These are phyloP conservation scores for Tylochromis polylepis DNA, from an alignment of 2,113 vertebrate genomes.

Conservation along the genomic window DNA sequence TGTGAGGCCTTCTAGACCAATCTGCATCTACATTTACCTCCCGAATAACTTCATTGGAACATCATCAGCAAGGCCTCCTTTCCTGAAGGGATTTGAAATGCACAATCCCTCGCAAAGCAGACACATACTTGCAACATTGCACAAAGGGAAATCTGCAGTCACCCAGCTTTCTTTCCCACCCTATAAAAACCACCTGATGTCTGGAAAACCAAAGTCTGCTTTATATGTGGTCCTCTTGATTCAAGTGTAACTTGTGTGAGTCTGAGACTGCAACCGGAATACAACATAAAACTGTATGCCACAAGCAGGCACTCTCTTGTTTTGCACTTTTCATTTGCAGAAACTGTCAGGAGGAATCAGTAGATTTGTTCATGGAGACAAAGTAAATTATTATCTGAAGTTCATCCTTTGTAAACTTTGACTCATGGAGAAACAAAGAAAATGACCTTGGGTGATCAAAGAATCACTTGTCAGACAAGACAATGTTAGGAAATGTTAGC, in stretches of 20 bases:
- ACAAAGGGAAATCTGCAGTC: slow-evolving; percentile 6
- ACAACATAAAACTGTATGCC: background rate
- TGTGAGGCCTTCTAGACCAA: background rate
- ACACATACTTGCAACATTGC: background rate
- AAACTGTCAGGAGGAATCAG: background rate
- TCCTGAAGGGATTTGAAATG: background rate
- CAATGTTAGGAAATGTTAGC: slow-evolving; percentile 14
- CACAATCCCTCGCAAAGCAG: background rate
- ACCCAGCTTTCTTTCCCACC: background rate
- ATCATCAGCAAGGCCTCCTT: background rate
- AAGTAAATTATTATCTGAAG: background rate
- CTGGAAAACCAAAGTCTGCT: background rate
- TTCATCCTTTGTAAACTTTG: background rate
- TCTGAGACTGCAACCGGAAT: background rate
- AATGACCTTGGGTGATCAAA: background rate
- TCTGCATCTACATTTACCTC: background rate
- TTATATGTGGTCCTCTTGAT: background rate
- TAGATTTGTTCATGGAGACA: no score
- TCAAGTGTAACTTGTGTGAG: background rate
- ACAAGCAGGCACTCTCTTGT: background rate
- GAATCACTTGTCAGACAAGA: background rate
- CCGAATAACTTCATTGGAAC: background rate
- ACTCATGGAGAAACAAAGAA: background rate
- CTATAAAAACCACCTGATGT: background rate
- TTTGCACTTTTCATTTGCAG: background rate